These are phyloP conservation scores for Gonioctena quinquepunctata DNA, from an alignment of 1,140 invertebrate species.

Conservation along the genomic window DNA sequence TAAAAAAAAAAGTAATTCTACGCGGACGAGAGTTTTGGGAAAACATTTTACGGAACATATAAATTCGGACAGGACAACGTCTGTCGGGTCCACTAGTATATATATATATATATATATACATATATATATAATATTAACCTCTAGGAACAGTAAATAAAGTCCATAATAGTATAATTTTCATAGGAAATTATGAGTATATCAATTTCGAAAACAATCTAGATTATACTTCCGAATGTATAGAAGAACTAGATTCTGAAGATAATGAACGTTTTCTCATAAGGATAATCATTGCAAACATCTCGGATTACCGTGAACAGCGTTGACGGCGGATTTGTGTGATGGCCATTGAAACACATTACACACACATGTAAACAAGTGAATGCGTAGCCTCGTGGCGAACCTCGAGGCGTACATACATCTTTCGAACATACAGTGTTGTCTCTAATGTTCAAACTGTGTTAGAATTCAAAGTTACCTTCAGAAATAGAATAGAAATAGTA, in stretches of 20 bases:
- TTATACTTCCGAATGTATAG: no score
- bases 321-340: not conserved
- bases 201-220: not conserved
- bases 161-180: not conserved
- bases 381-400: not conserved
- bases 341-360: not conserved
- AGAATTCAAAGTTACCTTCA: not conserved
- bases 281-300: not conserved
- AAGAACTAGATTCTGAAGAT: not conserved
- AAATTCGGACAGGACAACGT: no score
- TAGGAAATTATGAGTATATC: not conserved
- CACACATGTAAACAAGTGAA: not conserved
- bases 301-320: not conserved
- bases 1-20: no score
- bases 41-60: no score
- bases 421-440: not conserved
- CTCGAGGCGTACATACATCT: not conserved
- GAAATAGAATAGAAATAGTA: not conserved
- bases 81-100: not conserved
- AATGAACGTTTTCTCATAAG: not conserved
- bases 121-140: not conserved
- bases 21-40: no score
- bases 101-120: not conserved
- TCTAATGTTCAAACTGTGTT: not conserved
- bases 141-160: not conserved